phyloP scores from a whole-genome alignment of 2,888 invertebrate genomes.

The Lithosia quadra region DNA sequence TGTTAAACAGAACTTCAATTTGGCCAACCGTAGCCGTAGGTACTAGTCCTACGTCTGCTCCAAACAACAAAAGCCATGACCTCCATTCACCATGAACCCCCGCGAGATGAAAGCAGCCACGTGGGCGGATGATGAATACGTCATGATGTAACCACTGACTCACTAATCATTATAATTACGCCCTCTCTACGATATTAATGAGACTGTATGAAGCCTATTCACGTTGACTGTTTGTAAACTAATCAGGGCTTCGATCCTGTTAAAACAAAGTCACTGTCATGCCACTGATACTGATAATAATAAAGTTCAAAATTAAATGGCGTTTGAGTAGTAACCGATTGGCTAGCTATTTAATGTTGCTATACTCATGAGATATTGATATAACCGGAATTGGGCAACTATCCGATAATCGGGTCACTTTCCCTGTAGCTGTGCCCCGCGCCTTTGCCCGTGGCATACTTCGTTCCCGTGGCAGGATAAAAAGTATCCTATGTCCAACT shows the following conservation, averaged over 20 bases:
- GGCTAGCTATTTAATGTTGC: too few relatives aligned
- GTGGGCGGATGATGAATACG: constrained; percentile 51
- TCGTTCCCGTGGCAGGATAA: too few relatives aligned
- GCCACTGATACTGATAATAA: too few relatives aligned
- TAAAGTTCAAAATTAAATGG: too few relatives aligned
- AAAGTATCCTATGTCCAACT: too few relatives aligned
- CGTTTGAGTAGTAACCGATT: too few relatives aligned
- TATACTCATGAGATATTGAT: too few relatives aligned
- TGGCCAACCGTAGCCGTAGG: background rate
- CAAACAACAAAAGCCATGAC: constrained; percentile 33
- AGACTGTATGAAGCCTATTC: constrained; percentile 32
- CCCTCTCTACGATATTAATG: constrained; percentile 43
- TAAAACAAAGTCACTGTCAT: too few relatives aligned
- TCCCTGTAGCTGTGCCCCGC: too few relatives aligned
- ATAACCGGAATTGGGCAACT: too few relatives aligned
- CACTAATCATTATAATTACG: constrained; percentile 52
- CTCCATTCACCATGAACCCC: constrained; percentile 26
- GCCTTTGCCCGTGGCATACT: too few relatives aligned
- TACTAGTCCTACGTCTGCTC: constrained; percentile 2
- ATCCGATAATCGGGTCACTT: too few relatives aligned
- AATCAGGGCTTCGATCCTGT: background rate
- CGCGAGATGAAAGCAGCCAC: constrained; percentile 43
- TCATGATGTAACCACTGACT: constrained; percentile 50
- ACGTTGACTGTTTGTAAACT: constrained; percentile 14
- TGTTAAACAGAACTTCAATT: background rate